A percentile compares a stretch with the other conserved stretches of the same genome.
These are phyloP conservation scores for Aleiodes leptofemur DNA, from an alignment of 2,888 invertebrate species.

Conservation along the genomic window DNA sequence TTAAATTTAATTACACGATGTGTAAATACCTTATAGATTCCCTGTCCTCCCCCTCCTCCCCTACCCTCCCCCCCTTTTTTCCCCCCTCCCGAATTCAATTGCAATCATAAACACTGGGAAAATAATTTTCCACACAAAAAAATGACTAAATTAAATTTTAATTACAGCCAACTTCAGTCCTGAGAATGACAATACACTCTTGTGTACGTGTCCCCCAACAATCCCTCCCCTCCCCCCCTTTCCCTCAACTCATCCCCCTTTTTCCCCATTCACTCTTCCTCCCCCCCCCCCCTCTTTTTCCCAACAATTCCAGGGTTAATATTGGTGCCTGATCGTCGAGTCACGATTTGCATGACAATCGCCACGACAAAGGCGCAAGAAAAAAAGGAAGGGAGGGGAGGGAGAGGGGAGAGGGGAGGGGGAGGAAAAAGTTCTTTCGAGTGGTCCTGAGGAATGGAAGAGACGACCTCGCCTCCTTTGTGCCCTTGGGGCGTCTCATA, in stretches of 20 bases:
- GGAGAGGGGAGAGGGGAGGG: not conserved
- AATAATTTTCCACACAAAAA: no score
- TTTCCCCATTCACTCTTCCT: not conserved
- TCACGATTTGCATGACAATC: constrained; percentile 69
- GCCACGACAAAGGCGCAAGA: constrained; percentile 49
- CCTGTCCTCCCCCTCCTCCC: no score
- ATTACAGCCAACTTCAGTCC: not conserved
- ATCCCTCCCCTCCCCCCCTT: not conserved
- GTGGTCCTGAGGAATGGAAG: constrained; percentile 42
- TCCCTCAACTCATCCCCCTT: not conserved
- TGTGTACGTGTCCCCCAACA: constrained; percentile 10
- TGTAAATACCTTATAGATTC: no score
- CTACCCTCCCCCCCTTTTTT: no score
- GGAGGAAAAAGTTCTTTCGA: constrained; percentile 28
- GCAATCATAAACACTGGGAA: no score
- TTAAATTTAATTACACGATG: constrained; percentile 22
- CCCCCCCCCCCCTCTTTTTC: not conserved
- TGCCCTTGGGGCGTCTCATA: constrained; percentile 44
- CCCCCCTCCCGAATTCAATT: no score
- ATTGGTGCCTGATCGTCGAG: constrained; percentile 60
- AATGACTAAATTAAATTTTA: no score
- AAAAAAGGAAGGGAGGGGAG: not conserved
- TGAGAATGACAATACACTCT: not conserved
- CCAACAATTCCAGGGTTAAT: constrained; percentile 60
- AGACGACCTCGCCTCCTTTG: constrained; percentile 49